These are phyloP conservation scores for Oedothorax gibbosus DNA, from an alignment of 1,140 invertebrate genomes.

Conservation along the genomic window DNA sequence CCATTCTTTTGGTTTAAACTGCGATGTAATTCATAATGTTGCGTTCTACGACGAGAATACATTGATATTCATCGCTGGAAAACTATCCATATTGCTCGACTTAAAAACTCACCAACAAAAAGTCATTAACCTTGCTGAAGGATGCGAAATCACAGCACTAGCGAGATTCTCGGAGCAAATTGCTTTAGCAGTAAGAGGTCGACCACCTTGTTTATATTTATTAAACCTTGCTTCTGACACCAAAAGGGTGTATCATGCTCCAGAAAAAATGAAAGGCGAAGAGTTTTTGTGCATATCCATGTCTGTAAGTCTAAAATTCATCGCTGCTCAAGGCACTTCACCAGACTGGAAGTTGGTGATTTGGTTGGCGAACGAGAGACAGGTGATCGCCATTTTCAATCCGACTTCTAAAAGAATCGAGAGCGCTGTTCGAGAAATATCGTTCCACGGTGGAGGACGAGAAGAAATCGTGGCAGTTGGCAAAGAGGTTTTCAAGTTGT, in stretches of 20 bases:
- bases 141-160: slow-evolving; percentile 4
- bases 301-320: slow-evolving; percentile 22
- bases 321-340: neutral
- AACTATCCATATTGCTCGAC: slow-evolving; percentile 24
- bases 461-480: slow-evolving; percentile 38
- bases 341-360: slow-evolving; percentile 40
- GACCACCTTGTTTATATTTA: slow-evolving; percentile 11
- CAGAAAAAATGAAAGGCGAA: neutral
- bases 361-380: slow-evolving; percentile 5
- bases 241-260: slow-evolving; percentile 16
- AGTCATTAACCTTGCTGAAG: neutral
- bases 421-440: slow-evolving; percentile 9
- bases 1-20: slow-evolving; percentile 21
- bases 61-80: slow-evolving; percentile 23
- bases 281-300: neutral
- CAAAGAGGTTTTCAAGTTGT: slow-evolving; percentile 23
- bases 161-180: neutral
- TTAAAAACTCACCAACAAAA: slow-evolving; percentile 3
- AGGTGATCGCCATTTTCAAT: slow-evolving; percentile 7
- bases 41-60: slow-evolving; percentile 28
- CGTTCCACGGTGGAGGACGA: slow-evolving; percentile 17
- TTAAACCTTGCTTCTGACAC: slow-evolving; percentile 24
- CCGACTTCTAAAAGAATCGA: slow-evolving; percentile 5
- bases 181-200: neutral
- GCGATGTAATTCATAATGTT: neutral